Evolutionary conservation across 2,113 vertebrate species (phyloP).

Genomic region (Turdus rufiventris): DNA sequence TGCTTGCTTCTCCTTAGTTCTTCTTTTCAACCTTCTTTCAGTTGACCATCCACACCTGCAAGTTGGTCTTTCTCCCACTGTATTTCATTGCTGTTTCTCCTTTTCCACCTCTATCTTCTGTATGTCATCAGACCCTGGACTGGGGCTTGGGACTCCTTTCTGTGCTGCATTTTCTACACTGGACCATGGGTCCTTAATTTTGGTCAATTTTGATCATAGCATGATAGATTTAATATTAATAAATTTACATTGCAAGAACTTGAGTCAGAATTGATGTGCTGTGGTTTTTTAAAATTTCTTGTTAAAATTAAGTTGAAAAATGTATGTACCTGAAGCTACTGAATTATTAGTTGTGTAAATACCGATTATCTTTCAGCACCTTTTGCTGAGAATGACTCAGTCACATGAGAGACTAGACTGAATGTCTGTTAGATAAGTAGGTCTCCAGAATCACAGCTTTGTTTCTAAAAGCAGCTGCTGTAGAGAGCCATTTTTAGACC

Average conservation of each 20-base stretch:
- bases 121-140: background rate
- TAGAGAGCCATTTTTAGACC: background rate
- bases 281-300: background rate
- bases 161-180: background rate
- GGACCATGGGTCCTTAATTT: background rate
- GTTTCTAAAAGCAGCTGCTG: constrained; percentile 22
- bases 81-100: background rate
- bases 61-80: background rate
- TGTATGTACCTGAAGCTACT: background rate
- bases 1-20: background rate
- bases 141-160: background rate
- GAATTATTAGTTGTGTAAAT: constrained; percentile 13
- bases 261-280: background rate
- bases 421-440: background rate
- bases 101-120: background rate
- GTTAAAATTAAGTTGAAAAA: constrained; percentile 38
- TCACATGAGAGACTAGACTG: background rate
- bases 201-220: background rate
- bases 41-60: background rate
- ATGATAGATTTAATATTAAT: background rate
- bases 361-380: constrained; percentile 12
- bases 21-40: background rate
- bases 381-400: background rate
- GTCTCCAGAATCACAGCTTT: background rate
- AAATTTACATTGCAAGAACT: background rate